Conservation (phyloP, 2,113 vertebrate species). For the Brachypteracias leptosomus region DNA sequence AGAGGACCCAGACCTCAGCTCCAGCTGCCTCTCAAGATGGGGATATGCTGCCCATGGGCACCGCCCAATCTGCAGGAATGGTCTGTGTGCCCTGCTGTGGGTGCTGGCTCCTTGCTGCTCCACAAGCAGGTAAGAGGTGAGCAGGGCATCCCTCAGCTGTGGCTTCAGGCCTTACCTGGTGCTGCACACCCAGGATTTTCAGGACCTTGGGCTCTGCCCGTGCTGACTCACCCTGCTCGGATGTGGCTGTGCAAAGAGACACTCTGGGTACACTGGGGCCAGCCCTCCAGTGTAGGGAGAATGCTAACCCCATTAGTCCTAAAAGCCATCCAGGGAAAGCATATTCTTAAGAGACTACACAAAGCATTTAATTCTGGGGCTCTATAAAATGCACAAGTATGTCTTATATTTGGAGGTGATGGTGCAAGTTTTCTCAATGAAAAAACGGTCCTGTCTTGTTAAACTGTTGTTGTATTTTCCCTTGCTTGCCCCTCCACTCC, state of each 20-base stretch:
- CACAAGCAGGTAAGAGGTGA: not conserved
- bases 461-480: not conserved
- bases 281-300: not conserved
- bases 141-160: not conserved
- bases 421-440: not conserved
- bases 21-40: not conserved
- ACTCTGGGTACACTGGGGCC: too few species aligned
- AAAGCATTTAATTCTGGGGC: not conserved
- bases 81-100: not conserved
- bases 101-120: not conserved
- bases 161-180: not conserved
- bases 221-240: not conserved
- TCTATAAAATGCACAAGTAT: not conserved
- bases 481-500: not conserved
- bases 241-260: not conserved
- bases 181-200: not conserved
- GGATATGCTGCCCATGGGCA: not conserved
- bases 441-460: not conserved
- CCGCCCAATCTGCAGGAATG: not conserved
- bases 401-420: not conserved
- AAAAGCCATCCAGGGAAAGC: not conserved
- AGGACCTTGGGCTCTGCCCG: not conserved
- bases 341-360: not conserved
- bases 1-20: not conserved
- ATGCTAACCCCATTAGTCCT: not conserved